These are phyloP conservation scores for Micromussa lordhowensis DNA, from an alignment of 92 coral and sea anemone species.

Conservation along the genomic window DNA sequence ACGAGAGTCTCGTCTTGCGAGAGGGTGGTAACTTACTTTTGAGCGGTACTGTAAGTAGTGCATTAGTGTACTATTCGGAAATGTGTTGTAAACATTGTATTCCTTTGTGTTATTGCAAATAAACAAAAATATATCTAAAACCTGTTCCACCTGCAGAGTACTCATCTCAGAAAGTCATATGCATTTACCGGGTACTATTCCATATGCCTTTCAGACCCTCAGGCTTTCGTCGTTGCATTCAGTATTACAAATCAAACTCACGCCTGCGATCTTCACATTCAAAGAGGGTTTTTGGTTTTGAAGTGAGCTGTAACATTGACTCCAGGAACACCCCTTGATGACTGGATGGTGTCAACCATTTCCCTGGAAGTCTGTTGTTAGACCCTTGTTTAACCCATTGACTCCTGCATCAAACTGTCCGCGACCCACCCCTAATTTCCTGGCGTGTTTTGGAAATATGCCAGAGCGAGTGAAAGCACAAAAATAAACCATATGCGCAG, in stretches of 20 bases:
- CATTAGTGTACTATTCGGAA: too few relatives aligned
- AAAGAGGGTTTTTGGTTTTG: conserved; percentile 7
- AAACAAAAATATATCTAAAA: too few relatives aligned
- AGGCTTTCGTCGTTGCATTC: conserved; percentile 53
- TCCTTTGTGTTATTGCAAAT: too few relatives aligned
- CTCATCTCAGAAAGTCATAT: neutral
- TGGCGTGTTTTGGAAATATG: too few relatives aligned
- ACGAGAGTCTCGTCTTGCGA: too few relatives aligned
- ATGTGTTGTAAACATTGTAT: too few relatives aligned
- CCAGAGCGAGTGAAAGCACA: too few relatives aligned
- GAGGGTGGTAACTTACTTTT: conserved; percentile 9
- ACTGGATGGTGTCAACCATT: conserved; percentile 69
- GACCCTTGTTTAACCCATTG: too few relatives aligned
- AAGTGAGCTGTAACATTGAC: conserved; percentile 33
- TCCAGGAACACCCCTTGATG: conserved; percentile 67
- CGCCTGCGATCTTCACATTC: conserved; percentile 32
- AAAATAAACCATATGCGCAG: too few relatives aligned
- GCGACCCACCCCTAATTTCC: too few relatives aligned
- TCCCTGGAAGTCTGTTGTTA: conserved; percentile 66
- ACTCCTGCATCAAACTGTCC: too few relatives aligned
- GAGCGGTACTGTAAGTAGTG: conserved; percentile 18
- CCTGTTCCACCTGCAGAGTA: conserved; percentile 14
- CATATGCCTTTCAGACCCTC: conserved; percentile 74
- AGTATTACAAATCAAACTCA: conserved; percentile 63
- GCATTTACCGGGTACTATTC: conserved; percentile 62